These are phyloP conservation scores for Aegotheles bennettii DNA, from an alignment of 2,113 vertebrate species.

Conservation along the genomic window DNA sequence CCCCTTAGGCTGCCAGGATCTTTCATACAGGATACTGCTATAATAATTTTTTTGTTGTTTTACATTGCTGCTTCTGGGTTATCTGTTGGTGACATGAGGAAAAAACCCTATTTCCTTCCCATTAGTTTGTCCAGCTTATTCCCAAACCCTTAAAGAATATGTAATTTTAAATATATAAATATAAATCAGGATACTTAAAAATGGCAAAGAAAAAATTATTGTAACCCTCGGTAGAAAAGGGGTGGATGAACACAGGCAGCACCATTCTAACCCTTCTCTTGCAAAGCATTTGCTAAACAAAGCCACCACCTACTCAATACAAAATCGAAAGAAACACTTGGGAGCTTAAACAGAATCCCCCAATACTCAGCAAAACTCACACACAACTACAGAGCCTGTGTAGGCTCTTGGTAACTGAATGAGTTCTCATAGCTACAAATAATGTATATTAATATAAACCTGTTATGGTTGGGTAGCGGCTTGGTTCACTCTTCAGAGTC, in stretches of 20 bases:
- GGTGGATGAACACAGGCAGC: neutral
- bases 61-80: neutral
- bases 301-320: neutral
- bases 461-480: neutral
- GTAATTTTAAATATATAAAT: no score
- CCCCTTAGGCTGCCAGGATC: neutral
- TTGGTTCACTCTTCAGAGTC: neutral
- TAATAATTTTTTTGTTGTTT: neutral
- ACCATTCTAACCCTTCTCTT: neutral
- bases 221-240: neutral
- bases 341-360: constrained; percentile 1
- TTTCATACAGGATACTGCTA: neutral
- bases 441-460: constrained; percentile 47
- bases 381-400: constrained; percentile 5
- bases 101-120: neutral
- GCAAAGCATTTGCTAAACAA: constrained; percentile 16
- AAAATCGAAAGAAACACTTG: no score
- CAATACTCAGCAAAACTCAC: constrained; percentile 12
- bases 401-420: constrained; percentile 4
- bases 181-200: neutral
- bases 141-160: neutral
- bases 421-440: constrained; percentile 37
- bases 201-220: neutral
- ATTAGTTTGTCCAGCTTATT: neutral
- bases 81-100: neutral